phyloP scores from a whole-genome alignment of 2,888 invertebrate genomes.

The Ophion slaviceki region DNA sequence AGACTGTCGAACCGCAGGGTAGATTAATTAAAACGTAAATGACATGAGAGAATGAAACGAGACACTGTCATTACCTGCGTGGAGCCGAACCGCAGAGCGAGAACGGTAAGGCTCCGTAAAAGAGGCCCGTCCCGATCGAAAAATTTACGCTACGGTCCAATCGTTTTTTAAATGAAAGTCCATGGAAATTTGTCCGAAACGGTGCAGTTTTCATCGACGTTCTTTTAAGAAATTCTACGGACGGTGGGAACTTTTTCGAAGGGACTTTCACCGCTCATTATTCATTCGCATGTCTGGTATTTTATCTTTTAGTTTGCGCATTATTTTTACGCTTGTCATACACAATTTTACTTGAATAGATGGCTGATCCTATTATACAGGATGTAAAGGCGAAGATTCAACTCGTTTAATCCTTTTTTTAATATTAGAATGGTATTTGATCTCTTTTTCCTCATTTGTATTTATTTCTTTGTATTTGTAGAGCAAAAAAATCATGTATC shows the following conservation, averaged over 20 bases:
- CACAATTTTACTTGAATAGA: neutral
- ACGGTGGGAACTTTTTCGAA: neutral
- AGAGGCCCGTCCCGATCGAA: conserved; percentile 31
- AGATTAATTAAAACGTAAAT: conserved; percentile 73
- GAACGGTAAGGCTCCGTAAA: conserved; percentile 79
- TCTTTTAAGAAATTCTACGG: neutral
- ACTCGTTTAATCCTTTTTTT: too few species aligned
- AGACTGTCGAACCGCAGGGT: conserved; percentile 71
- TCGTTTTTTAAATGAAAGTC: neutral
- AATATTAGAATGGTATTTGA: too few species aligned
- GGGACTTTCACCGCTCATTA: conserved; percentile 21
- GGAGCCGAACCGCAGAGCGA: conserved; percentile 81
- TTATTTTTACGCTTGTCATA: neutral
- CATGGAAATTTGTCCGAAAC: neutral
- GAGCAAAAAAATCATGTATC: too few species aligned
- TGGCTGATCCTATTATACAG: too few species aligned
- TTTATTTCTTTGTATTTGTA: too few species aligned
- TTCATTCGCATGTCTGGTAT: conserved; percentile 44
- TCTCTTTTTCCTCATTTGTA: too few species aligned
- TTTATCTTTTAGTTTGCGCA: conserved; percentile 8
- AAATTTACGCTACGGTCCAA: neutral
- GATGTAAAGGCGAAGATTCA: too few species aligned
- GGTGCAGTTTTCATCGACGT: too few species aligned
- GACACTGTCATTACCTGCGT: conserved; percentile 82
- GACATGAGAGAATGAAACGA: conserved; percentile 83